These are phyloP conservation scores for Diarsia dahlii DNA, from an alignment of 2,888 invertebrate genomes.

Conservation along the genomic window DNA sequence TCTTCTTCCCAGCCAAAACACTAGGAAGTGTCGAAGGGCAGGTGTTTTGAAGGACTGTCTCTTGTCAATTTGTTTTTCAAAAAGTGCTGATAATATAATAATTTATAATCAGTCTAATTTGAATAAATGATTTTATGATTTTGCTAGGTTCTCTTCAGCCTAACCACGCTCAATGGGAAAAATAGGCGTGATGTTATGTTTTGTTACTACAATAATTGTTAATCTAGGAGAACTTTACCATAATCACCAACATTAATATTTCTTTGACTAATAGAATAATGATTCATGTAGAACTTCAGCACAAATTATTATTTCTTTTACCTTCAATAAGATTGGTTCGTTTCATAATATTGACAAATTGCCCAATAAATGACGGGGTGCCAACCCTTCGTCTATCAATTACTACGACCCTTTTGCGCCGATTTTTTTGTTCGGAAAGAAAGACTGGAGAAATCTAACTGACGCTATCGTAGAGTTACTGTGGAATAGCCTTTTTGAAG, in stretches of 20 bases:
- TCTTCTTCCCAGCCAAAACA: no score
- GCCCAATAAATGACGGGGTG: constrained; percentile 36
- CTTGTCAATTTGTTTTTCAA: no score
- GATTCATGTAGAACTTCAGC: background rate
- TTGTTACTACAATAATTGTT: background rate
- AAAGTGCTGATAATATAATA: no score
- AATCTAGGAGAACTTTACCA: background rate
- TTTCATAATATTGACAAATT: constrained; percentile 51
- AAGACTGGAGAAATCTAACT: constrained; percentile 29
- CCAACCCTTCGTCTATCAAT: constrained; percentile 56
- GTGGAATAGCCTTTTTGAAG: background rate
- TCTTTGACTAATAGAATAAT: background rate
- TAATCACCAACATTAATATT: background rate
- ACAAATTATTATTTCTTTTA: background rate
- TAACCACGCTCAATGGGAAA: no score
- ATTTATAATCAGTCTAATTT: no score
- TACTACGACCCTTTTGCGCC: constrained; percentile 40
- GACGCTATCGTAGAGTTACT: background rate
- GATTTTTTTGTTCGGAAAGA: constrained; percentile 32
- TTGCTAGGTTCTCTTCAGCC: background rate
- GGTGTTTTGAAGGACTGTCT: no score
- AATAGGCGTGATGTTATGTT: background rate
- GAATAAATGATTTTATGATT: no score
- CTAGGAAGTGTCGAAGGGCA: no score
- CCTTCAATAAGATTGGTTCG: constrained; percentile 29